Conservation (phyloP, 2,888 invertebrate genomes). For the Tromatobia lineatoria region DNA sequence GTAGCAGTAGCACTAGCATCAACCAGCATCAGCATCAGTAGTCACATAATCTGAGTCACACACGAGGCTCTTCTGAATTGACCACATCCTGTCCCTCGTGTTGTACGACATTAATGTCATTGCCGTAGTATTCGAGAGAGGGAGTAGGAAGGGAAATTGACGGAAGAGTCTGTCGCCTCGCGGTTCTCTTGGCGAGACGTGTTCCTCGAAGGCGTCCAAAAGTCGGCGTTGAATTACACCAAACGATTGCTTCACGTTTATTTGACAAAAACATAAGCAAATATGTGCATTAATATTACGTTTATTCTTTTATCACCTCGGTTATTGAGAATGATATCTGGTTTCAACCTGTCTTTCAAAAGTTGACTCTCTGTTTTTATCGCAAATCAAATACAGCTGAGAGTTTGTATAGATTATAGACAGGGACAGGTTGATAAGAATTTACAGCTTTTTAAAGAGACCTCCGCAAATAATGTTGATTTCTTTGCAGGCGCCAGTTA, state of each 20-base stretch:
- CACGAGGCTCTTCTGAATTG: conserved; percentile 80
- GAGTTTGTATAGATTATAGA: neutral
- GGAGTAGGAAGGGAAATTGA: conserved; percentile 72
- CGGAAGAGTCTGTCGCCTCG: conserved; percentile 63
- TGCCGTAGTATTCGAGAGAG: conserved; percentile 71
- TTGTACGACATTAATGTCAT: conserved; percentile 82
- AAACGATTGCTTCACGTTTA: neutral
- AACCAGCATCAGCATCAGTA: conserved; percentile 56
- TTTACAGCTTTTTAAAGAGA: neutral
- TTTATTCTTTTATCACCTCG: neutral
- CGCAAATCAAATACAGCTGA: conserved; percentile 21
- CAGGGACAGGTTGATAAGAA: neutral
- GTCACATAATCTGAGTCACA: conserved; percentile 79
- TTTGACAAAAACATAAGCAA: neutral
- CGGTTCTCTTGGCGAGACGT: conserved; percentile 30
- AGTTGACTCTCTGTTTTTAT: neutral
- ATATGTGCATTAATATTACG: neutral
- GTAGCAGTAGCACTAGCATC: too few species aligned
- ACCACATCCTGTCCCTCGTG: conserved; percentile 82
- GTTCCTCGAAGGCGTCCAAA: conserved; percentile 38
- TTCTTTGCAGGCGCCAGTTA: neutral
- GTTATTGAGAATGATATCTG: conserved; percentile 10
- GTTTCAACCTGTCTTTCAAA: conserved; percentile 35
- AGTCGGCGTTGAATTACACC: neutral
- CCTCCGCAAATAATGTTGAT: neutral